phyloP scores from a whole-genome alignment of 2,113 vertebrate species.

The Polypterus bichir region DNA sequence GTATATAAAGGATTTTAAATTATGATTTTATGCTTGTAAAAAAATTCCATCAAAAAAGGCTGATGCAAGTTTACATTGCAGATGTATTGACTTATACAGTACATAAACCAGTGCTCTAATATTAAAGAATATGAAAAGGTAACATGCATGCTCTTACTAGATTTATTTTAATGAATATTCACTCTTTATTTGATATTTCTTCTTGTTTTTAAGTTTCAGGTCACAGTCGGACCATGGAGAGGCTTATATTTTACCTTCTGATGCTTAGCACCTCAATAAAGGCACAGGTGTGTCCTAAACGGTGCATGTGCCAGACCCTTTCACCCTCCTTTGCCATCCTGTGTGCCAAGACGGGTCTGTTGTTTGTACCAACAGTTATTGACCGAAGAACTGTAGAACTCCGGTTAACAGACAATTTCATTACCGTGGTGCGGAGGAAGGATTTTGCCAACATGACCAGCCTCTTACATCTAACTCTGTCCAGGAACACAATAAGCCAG shows the following conservation, averaged over 20 bases:
- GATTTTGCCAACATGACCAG: conserved; percentile 93
- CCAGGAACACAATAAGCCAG: conserved; percentile 85
- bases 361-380: conserved; percentile 80
- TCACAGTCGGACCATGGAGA: conserved; percentile 55
- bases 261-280: conserved; percentile 48
- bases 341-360: conserved; percentile 81
- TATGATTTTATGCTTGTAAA: no score
- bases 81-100: no score
- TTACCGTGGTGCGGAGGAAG: conserved; percentile 59
- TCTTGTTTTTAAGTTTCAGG: conserved; percentile 35
- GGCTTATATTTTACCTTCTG: conserved; percentile 57
- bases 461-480: conserved; percentile 74
- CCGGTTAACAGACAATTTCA: conserved; percentile 85
- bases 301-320: conserved; percentile 85
- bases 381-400: conserved; percentile 84
- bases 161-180: no score
- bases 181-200: neutral
- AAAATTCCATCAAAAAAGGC: no score
- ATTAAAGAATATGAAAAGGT: no score
- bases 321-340: conserved; percentile 81
- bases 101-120: no score
- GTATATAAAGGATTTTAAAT: no score
- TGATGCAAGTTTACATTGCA: no score
- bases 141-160: no score
- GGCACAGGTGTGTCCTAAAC: conserved; percentile 71